Base-by-base conservation (phyloP, 2,113 vertebrate species). In the Coracopsis vasa region DNA sequence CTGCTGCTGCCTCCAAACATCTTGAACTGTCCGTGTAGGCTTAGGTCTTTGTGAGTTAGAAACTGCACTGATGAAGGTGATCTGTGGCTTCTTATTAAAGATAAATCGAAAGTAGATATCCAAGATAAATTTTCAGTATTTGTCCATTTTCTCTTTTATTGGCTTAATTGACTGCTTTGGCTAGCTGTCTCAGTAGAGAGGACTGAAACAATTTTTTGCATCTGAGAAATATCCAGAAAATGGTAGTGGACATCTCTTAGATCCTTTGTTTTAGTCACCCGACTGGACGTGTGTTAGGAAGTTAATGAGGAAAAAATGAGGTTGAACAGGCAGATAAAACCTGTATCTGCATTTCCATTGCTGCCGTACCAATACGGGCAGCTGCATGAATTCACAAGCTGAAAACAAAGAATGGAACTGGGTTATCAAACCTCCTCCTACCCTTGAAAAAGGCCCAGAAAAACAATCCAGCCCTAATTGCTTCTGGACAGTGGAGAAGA, bases 331-430 rank as follows among this genome's bases (percentile, higher is more conserved):
- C n/a, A 53, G 31, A 42, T 23, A 20, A 79, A 44, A 71, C 24
- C 45, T 35, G 4, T 35, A 16, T 58, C 48, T 87, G 8, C 21
- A 31, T 70, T 91, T 77, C 35, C 24, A 51, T 50, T 31, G 9
- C 37, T 85, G 44, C 27, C 66, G 17, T 25, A 24, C 28, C 0
- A 0, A 8, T 37, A 53, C 62, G 5, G 25, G 15, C 11, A 73
- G 44, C 9, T 1, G 18, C 6, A 1, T 31, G 45, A 92, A 64
- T 70, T 23, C 33, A 51, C 7, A 28, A 60, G 23, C 19, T 86
- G 45, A 35, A 69, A 89, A 42, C 31, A 80, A 48, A 53, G 90
- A 72, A 23, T 67, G 51, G 54, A 65, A 17, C 10, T 73, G 33
- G 6, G 21, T 50, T 82, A 25, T 39, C 3, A 0, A 56, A 51